These are phyloP conservation scores for Lutjanus erythropterus DNA, from an alignment of 2,113 vertebrate genomes.

Conservation along the genomic window DNA sequence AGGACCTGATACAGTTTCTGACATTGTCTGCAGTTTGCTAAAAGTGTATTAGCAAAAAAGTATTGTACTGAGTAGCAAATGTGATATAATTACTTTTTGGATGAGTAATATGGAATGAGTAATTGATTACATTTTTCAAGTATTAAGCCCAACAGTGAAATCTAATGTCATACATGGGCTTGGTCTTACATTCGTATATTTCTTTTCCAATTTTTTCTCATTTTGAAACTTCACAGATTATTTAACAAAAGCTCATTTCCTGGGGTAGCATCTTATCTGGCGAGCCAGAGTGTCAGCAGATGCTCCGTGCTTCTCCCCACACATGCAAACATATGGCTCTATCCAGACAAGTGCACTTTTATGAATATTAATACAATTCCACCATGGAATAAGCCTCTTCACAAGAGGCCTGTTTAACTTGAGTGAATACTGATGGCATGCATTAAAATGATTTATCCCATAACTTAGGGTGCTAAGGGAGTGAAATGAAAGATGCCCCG, in stretches of 20 bases:
- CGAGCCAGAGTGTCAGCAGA: slow-evolving; percentile 49
- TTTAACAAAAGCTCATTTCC: slow-evolving; percentile 31
- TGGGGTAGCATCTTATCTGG: slow-evolving; percentile 37
- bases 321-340: slow-evolving; percentile 67
- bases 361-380: slow-evolving; percentile 72
- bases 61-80: not conserved
- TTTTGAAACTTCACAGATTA: slow-evolving; percentile 31
- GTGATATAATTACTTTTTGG: not conserved
- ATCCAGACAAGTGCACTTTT: slow-evolving; percentile 50
- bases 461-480: slow-evolving; percentile 39
- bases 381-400: slow-evolving; percentile 43
- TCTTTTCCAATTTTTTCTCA: not conserved
- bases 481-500: slow-evolving; percentile 61
- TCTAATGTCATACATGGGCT: not conserved
- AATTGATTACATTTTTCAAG: not conserved
- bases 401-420: slow-evolving; percentile 52
- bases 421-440: slow-evolving; percentile 58
- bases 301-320: slow-evolving; percentile 43
- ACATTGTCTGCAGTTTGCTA: too few relatives aligned
- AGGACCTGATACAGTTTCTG: too few relatives aligned
- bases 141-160: not conserved
- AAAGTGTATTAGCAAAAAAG: too few relatives aligned
- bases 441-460: slow-evolving; percentile 66
- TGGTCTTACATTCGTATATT: not conserved
- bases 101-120: not conserved